A percentile compares a stretch with the other conserved stretches of the same genome.
Conservation (phyloP, 2,797 vertebrate genomes). For the Siniperca scherzeri region DNA sequence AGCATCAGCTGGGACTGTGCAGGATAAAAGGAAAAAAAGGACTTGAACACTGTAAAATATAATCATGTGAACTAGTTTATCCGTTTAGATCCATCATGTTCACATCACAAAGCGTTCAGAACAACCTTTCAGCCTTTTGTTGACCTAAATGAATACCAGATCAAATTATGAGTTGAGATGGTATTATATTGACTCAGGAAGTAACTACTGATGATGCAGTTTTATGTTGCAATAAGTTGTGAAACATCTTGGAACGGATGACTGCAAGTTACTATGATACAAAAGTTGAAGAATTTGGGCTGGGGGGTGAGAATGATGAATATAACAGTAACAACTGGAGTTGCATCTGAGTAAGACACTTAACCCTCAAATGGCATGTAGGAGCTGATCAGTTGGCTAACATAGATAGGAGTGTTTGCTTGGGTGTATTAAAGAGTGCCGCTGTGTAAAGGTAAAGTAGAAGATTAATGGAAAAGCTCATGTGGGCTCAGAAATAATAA, state of each 20-base stretch:
- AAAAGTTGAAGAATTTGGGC: constrained; percentile 29
- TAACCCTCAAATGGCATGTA: constrained; percentile 11
- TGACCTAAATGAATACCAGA: not conserved
- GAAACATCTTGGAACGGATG: constrained; percentile 25
- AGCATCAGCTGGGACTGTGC: constrained; percentile 4
- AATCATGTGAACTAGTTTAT: not conserved
- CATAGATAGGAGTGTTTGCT: not conserved
- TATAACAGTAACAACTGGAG: constrained; percentile 10
- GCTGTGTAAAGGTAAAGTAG: not conserved
- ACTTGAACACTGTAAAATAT: not conserved
- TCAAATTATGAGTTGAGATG: not conserved
- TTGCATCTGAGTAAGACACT: constrained; percentile 17
- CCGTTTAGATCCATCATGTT: not conserved
- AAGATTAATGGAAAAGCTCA: not conserved
- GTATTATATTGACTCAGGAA: constrained; percentile 1
- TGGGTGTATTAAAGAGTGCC: not conserved
- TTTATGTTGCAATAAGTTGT: constrained; percentile 34
- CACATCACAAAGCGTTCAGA: not conserved
- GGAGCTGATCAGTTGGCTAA: not conserved
- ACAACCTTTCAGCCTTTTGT: not conserved
- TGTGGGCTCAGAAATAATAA: not conserved
- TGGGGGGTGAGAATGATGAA: constrained; percentile 1
- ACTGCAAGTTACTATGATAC: constrained; percentile 20
- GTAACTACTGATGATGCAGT: not conserved
- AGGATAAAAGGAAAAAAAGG: not conserved